Base-by-base conservation (phyloP, 2,888 invertebrate genomes). In the Calameuta pallipes region DNA sequence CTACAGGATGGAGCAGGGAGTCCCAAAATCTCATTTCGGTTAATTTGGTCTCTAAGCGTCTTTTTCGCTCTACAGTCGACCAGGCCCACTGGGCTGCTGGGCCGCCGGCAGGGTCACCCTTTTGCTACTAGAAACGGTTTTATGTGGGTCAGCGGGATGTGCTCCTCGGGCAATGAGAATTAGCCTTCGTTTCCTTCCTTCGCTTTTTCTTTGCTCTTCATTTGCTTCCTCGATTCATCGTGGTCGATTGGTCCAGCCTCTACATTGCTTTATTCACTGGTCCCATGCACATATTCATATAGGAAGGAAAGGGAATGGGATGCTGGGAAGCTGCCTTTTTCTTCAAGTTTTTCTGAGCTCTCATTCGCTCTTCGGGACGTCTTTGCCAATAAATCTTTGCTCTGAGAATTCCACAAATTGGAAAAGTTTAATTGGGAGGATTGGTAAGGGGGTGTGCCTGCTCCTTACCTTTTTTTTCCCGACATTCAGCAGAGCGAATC, bases 81-180 rank as follows among this genome's bases (percentile, higher is more conserved):
- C 79, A 35, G 37, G 73, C 33, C 35, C 11, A 68, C 11, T 70
- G 4, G 74, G 11, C 15, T 2, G 23, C 23, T 11, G 13, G 2
- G 11, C 15, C 70, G 35, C 11, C 36, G 36, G 3, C 13, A 30
- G 3, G 71, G 3, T 31, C 33, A n/a, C 11, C 31, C 13, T n/a
- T 31, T 31, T 13, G 75, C 78, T 79, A 83, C 82, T 74, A 76
- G 75, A 79, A 71, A 76, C 73, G 73, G 34, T 6, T 80, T 81
- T 85, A 85, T 85, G 83, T 85, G 83, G 85, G 85, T 85, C 85
- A 84, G 73, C 81, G 70, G 71, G 15, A 70, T 70, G 6, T 33
- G 70, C 12, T 31, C 12, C 31, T 33, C 15, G 6, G 15, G 31
- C 34, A 31, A 13, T 34, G 31, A 33, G 4, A 4, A 31, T 33